Conservation (phyloP, 2,113 vertebrate genomes). For the Hassar affinis region DNA sequence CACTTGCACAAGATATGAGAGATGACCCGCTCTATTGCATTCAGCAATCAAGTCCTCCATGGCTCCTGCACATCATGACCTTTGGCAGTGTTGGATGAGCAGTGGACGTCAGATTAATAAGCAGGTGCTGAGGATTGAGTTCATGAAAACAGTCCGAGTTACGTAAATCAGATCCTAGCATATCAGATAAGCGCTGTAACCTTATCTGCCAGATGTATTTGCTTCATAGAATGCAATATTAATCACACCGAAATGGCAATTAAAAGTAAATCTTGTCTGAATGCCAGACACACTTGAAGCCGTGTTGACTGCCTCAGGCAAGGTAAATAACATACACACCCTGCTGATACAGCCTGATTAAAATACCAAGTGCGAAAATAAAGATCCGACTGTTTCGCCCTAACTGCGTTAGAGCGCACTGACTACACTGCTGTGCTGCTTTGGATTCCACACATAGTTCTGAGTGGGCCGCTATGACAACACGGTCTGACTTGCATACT, state of each 20-base stretch:
- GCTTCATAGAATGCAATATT: background rate
- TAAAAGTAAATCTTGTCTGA: background rate
- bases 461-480: conserved; percentile 42
- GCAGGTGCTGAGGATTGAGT: conserved; percentile 19
- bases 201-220: background rate
- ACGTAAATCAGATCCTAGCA: background rate
- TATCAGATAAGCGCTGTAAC: background rate
- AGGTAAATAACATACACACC: conserved; percentile 19
- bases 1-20: conserved; percentile 41
- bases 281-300: conserved; percentile 3
- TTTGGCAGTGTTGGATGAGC: background rate
- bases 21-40: background rate
- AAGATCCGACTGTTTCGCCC: background rate
- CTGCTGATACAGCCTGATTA: conserved; percentile 6
- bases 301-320: background rate
- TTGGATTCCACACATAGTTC: conserved; percentile 54
- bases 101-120: background rate
- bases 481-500: conserved; percentile 44
- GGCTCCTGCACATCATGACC: background rate
- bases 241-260: background rate
- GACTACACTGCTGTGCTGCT: conserved; percentile 18
- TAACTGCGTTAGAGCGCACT: background rate
- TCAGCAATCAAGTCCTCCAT: background rate
- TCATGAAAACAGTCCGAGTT: background rate
- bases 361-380: conserved; percentile 27